These are phyloP conservation scores for Lomographa bimaculata DNA, from an alignment of 2,888 invertebrate species.

Conservation along the genomic window DNA sequence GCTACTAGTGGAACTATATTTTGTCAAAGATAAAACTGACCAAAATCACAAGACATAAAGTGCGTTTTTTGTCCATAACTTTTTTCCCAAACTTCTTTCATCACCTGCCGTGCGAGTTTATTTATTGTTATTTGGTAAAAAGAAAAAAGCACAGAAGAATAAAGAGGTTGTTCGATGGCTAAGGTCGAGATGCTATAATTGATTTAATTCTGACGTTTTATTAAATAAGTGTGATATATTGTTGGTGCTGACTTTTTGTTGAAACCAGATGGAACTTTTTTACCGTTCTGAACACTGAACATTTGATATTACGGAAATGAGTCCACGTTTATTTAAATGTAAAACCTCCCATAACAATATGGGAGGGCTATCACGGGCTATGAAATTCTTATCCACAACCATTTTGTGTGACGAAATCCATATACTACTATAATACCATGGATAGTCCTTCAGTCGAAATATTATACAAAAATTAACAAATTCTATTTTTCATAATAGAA, in stretches of 20 bases:
- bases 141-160: conserved; percentile 36
- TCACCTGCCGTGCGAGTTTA: conserved; percentile 72
- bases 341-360: no score
- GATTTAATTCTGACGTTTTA: conserved; percentile 70
- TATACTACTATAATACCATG: no score
- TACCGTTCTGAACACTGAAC: no score
- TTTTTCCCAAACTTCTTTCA: conserved; percentile 56
- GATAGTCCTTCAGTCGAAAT: no score
- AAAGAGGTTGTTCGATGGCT: conserved; percentile 26
- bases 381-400: no score
- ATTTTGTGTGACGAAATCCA: no score
- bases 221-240: conserved; percentile 79
- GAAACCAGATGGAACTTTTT: no score
- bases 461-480: no score
- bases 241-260: conserved; percentile 43
- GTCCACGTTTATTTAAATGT: no score
- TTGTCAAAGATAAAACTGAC: conserved; percentile 77
- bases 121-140: conserved; percentile 65
- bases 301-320: no score
- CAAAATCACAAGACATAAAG: conserved; percentile 76
- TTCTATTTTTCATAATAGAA: no score
- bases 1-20: conserved; percentile 67
- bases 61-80: conserved; percentile 56
- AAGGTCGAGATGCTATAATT: conserved; percentile 58
- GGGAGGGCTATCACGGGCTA: no score